phyloP scores from a whole-genome alignment of 1,140 invertebrate genomes.

The Papilio polytes region DNA sequence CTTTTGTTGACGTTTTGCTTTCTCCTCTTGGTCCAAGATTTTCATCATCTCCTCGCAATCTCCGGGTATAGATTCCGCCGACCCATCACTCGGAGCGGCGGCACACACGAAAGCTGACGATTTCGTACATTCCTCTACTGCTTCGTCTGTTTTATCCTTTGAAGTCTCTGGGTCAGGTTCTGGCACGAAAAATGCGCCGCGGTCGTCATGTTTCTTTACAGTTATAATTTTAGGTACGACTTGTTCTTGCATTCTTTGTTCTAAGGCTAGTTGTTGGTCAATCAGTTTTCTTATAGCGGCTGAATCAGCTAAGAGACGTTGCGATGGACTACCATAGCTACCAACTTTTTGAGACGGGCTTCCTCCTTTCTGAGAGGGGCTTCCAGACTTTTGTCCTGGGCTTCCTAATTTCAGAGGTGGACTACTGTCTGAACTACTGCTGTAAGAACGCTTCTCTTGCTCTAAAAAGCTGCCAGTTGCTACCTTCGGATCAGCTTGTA shows the following conservation, averaged over 20 bases:
- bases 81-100: conserved; percentile 81
- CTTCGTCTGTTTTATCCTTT: conserved; percentile 56
- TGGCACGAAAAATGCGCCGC: conserved; percentile 80
- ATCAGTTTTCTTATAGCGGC: conserved; percentile 79
- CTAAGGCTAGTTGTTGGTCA: conserved; percentile 80
- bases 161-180: conserved; percentile 67
- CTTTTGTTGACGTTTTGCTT: conserved; percentile 60
- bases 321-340: conserved; percentile 84
- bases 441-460: conserved; percentile 81
- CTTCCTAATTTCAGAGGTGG: conserved; percentile 81
- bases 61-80: conserved; percentile 77
- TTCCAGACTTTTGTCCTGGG: conserved; percentile 76
- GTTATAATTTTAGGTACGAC: conserved; percentile 76
- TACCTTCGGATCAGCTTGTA: conserved; percentile 85
- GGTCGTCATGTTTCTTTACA: conserved; percentile 80
- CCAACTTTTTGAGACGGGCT: conserved; percentile 81
- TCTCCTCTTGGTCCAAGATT: conserved; percentile 77
- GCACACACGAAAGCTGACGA: conserved; percentile 82
- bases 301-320: conserved; percentile 77
- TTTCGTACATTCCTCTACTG: conserved; percentile 76
- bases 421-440: conserved; percentile 82
- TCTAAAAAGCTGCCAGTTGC: conserved; percentile 84
- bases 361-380: conserved; percentile 79
- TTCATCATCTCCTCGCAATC: conserved; percentile 83
- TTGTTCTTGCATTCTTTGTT: conserved; percentile 74